Conservation (phyloP, 2,888 invertebrate genomes). For the Muscina levida region DNA sequence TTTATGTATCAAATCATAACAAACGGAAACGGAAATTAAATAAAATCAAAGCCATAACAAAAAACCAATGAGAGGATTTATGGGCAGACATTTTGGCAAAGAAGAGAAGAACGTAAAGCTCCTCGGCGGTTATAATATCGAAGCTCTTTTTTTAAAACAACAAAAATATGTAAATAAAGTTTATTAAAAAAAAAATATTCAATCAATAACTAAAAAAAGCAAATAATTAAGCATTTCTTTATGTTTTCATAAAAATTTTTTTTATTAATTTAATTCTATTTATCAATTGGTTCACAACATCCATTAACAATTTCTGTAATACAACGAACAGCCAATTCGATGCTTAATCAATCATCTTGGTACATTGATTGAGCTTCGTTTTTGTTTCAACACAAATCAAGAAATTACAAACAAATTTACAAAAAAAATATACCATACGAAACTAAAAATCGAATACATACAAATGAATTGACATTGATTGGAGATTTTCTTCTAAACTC, state of each 20-base stretch:
- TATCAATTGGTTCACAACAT: slow-evolving; percentile 53
- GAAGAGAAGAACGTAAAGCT: neutral
- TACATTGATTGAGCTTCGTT: neutral
- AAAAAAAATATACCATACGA: slow-evolving; percentile 3
- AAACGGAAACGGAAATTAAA: neutral
- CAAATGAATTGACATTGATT: slow-evolving; percentile 10
- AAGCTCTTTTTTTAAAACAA: slow-evolving; percentile 64
- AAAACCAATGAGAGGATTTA: slow-evolving; percentile 16
- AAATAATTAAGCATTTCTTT: slow-evolving; percentile 48
- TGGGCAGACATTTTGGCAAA: slow-evolving; percentile 16
- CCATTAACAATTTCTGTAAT: slow-evolving; percentile 38
- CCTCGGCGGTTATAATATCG: slow-evolving; percentile 39
- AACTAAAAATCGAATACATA: slow-evolving; percentile 1
- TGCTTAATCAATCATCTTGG: neutral
- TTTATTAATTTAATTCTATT: slow-evolving; percentile 9
- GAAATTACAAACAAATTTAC: neutral
- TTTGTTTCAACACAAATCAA: slow-evolving; percentile 20
- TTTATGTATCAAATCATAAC: slow-evolving; percentile 48
- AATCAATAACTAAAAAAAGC: slow-evolving; percentile 24
- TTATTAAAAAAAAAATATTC: slow-evolving; percentile 16
- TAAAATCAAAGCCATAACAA: neutral
- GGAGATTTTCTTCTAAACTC: slow-evolving; percentile 12
- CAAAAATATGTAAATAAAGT: no score
- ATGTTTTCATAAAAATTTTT: slow-evolving; percentile 6
- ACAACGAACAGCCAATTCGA: slow-evolving; percentile 50